phyloP scores from a whole-genome alignment of 2,797 vertebrate genomes.

The Cyprinella venusta region DNA sequence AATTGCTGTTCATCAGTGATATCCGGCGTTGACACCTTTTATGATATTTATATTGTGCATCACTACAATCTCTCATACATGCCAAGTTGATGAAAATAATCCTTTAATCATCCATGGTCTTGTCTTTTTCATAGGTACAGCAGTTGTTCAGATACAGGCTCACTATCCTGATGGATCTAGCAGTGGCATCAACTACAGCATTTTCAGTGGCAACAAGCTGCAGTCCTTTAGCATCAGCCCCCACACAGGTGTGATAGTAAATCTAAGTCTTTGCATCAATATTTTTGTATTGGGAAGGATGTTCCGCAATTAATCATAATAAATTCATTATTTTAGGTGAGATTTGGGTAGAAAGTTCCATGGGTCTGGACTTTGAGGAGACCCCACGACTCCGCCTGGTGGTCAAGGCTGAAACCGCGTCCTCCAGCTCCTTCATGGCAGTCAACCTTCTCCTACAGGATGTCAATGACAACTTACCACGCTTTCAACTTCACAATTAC shows the following conservation, averaged over 20 bases:
- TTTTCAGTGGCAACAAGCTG: constrained; percentile 90
- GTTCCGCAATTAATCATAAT: not conserved
- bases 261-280: not conserved
- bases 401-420: constrained; percentile 88
- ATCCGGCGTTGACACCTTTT: too few relatives aligned
- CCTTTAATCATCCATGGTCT: not conserved
- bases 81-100: not conserved
- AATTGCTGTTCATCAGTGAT: not conserved
- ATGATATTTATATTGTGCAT: not conserved
- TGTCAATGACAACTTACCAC: constrained; percentile 93
- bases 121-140: constrained; percentile 79
- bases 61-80: not conserved
- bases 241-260: constrained; percentile 79
- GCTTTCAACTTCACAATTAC: constrained; percentile 93
- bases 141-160: constrained; percentile 84
- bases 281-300: not conserved
- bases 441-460: constrained; percentile 93
- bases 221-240: constrained; percentile 88
- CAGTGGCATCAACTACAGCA: constrained; percentile 89
- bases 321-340: constrained; percentile 74
- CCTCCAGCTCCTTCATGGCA: constrained; percentile 88
- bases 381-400: constrained; percentile 86
- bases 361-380: constrained; percentile 86
- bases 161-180: constrained; percentile 82
- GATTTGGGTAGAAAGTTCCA: constrained; percentile 82